These are phyloP conservation scores for Podarcis muralis DNA, from an alignment of 2,113 vertebrate genomes.

Conservation along the genomic window DNA sequence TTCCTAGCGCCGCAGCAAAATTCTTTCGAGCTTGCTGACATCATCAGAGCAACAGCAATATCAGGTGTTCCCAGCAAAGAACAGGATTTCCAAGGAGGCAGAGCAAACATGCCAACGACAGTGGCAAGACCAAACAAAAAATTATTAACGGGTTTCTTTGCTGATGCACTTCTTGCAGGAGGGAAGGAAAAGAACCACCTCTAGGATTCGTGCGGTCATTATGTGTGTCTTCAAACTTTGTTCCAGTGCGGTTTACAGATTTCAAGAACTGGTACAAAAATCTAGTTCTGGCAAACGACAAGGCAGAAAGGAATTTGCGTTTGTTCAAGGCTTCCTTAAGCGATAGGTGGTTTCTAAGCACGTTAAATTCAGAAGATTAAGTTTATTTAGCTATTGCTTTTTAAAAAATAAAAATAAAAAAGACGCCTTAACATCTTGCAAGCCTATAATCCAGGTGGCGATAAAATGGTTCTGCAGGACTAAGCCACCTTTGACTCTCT, in stretches of 20 bases:
- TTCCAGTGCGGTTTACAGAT: slow-evolving; percentile 35
- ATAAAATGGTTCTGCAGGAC: not conserved
- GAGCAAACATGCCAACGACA: slow-evolving; percentile 45
- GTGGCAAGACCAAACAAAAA: not conserved
- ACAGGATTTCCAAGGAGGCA: slow-evolving; percentile 60
- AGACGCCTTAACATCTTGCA: slow-evolving; percentile 24
- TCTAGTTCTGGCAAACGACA: slow-evolving; percentile 49
- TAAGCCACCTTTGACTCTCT: not conserved
- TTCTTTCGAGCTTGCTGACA: not conserved
- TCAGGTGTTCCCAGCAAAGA: slow-evolving; percentile 41
- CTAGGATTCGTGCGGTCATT: slow-evolving; percentile 31
- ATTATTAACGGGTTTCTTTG: slow-evolving; percentile 41
- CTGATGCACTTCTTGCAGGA: slow-evolving; percentile 49
- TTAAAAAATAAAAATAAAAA: not conserved
- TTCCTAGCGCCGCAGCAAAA: not conserved
- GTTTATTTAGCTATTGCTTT: slow-evolving; percentile 16
- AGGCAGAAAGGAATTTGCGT: slow-evolving; percentile 61
- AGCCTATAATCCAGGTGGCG: not conserved
- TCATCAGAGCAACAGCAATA: not conserved
- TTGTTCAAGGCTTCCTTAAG: slow-evolving; percentile 51
- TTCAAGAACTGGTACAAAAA: slow-evolving; percentile 16
- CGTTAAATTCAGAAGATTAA: slow-evolving; percentile 39
- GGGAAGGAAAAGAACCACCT: slow-evolving; percentile 41
- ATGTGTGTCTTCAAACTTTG: slow-evolving; percentile 60
- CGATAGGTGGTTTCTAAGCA: slow-evolving; percentile 61